Conservation (phyloP, 2,113 vertebrate genomes). For the Atlantisia rogersi region DNA sequence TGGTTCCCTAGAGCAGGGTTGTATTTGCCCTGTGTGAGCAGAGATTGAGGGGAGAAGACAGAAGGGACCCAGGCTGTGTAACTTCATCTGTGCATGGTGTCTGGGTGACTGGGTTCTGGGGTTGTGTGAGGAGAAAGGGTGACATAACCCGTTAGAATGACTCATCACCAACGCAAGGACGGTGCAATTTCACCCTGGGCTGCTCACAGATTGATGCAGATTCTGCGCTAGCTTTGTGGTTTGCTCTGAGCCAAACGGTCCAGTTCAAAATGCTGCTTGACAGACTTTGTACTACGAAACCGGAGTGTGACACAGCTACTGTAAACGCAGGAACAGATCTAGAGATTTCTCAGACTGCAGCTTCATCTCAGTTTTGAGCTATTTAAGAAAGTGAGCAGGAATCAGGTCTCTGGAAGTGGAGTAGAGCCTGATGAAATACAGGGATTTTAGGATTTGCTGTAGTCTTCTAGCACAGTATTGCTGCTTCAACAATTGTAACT, state of each 20-base stretch:
- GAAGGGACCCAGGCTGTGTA: background rate
- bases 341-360: background rate
- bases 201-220: background rate
- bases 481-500: slow-evolving; percentile 17
- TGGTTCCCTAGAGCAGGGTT: background rate
- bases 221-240: background rate
- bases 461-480: background rate
- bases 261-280: background rate
- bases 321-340: background rate
- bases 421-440: background rate
- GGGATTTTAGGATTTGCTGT: slow-evolving; percentile 39
- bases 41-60: background rate
- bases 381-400: background rate
- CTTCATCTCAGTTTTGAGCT: background rate
- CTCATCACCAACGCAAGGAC: background rate
- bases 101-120: background rate
- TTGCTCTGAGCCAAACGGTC: background rate
- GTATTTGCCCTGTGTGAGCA: background rate
- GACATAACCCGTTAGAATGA: background rate
- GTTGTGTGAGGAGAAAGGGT: background rate
- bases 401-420: background rate
- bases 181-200: background rate
- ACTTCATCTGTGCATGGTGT: rapidly evolving
- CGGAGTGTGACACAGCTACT: background rate
- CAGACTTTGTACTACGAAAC: rapidly evolving